Percentiles rank a stretch among this genome's conserved stretches.
Evolutionary conservation across 1,140 invertebrate species (phyloP).

Genomic region (Papilio polyxenes): DNA sequence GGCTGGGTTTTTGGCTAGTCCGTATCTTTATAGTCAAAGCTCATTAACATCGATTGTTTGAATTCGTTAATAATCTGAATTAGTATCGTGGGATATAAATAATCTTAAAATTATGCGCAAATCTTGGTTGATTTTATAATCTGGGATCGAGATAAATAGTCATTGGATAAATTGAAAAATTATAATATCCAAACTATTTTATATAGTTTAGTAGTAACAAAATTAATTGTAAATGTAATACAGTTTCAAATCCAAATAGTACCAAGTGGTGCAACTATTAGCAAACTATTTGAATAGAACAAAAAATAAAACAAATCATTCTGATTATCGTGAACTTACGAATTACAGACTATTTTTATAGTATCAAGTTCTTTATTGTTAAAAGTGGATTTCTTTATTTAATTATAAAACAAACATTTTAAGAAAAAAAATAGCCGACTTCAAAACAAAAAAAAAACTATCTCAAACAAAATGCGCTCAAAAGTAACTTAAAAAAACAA

Average conservation of each 20-base stretch:
- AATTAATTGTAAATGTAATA: not conserved
- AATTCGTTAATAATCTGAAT: not conserved
- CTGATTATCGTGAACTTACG: not conserved
- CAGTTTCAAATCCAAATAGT: too few species aligned
- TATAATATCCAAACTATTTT: not conserved
- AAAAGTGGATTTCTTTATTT: not conserved
- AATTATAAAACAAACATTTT: too few species aligned
- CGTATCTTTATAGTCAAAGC: not conserved
- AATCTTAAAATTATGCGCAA: not conserved
- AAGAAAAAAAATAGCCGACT: too few species aligned
- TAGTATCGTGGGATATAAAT: not conserved
- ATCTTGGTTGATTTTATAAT: not conserved
- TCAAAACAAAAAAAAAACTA: too few species aligned
- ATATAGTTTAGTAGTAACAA: not conserved
- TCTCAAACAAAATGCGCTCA: too few species aligned
- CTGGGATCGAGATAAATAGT: not conserved
- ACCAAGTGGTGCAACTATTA: not conserved
- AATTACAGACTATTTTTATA: not conserved
- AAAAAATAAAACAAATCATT: slow-evolving; percentile 22
- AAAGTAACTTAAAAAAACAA: too few species aligned
- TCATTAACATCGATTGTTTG: slow-evolving; percentile 8
- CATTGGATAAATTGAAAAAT: not conserved
- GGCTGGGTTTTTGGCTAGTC: not conserved
- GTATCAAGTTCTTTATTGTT: not conserved
- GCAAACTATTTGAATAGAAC: not conserved